Evolutionary conservation across 2,797 vertebrate species (phyloP).

Genomic region (Melanotaenia nigrans): DNA sequence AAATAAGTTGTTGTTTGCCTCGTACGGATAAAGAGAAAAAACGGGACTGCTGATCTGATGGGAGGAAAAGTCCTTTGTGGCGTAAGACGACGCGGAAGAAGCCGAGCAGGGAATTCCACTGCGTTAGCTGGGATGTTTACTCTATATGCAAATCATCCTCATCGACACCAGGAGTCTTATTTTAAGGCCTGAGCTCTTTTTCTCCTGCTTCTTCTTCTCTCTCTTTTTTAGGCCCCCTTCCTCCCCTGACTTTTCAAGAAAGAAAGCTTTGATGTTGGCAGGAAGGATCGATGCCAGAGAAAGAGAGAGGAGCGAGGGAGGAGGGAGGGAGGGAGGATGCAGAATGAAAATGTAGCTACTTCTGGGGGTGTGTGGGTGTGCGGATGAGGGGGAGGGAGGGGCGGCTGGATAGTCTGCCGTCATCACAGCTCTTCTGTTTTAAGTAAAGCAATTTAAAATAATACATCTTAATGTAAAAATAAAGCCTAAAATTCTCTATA

Average conservation of each 20-base stretch:
- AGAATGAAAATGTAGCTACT: slow-evolving; percentile 67
- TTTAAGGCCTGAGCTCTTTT: slow-evolving; percentile 45
- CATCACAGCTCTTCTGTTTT: slow-evolving; percentile 60
- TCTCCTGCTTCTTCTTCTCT: not conserved
- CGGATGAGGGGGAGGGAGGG: slow-evolving; percentile 15
- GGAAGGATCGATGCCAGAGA: slow-evolving; percentile 70
- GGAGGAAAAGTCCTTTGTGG: slow-evolving; percentile 53
- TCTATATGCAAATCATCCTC: slow-evolving; percentile 68
- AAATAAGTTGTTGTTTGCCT: slow-evolving; percentile 64
- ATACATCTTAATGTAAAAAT: not conserved
- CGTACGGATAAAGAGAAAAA: slow-evolving; percentile 41
- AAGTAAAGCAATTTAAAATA: not conserved
- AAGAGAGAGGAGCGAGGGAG: slow-evolving; percentile 17
- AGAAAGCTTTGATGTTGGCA: slow-evolving; percentile 77
- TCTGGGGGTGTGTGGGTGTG: slow-evolving; percentile 55
- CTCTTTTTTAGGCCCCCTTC: not conserved
- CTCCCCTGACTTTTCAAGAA: slow-evolving; percentile 72
- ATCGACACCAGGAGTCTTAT: slow-evolving; percentile 56
- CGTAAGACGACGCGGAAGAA: slow-evolving; percentile 25
- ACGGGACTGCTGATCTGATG: slow-evolving; percentile 39
- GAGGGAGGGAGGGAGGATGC: slow-evolving; percentile 34
- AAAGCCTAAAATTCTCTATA: slow-evolving; percentile 3
- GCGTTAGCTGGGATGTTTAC: slow-evolving; percentile 55
- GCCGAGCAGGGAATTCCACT: slow-evolving; percentile 58
- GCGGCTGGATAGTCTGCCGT: slow-evolving; percentile 50